phyloP scores from a whole-genome alignment of 2,113 vertebrate genomes.

The Oxyura jamaicensis region DNA sequence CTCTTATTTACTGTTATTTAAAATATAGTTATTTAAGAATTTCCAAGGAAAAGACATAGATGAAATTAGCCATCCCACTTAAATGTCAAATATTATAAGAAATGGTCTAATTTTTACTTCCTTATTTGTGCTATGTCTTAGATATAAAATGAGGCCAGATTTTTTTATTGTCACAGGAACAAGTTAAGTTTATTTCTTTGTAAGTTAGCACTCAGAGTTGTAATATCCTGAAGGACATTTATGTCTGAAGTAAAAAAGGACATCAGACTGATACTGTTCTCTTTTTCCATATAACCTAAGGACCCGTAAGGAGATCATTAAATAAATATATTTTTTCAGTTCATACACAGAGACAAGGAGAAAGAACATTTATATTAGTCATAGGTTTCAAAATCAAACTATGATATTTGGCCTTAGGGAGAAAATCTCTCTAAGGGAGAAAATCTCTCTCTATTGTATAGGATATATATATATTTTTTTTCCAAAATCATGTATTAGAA shows the following conservation, averaged over 20 bases:
- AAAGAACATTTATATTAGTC: background rate
- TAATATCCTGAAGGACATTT: background rate
- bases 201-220: background rate
- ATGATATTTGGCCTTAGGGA: background rate
- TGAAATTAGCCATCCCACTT: background rate
- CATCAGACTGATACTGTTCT: background rate
- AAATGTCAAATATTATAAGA: background rate
- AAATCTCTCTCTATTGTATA: background rate
- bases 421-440: background rate
- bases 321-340: background rate
- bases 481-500: background rate
- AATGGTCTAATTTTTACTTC: background rate
- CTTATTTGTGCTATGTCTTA: background rate
- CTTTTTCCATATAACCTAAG: background rate
- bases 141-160: background rate
- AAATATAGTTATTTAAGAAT: background rate
- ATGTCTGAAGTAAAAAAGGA: background rate
- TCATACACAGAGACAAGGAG: background rate
- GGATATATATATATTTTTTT: background rate
- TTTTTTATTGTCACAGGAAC: background rate
- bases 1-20: background rate
- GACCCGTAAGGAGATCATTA: background rate
- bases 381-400: background rate
- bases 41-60: background rate
- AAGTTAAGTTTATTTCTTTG: background rate